Evolutionary conservation across 30 jellyfish, hydroid and myxozoan genomes (phyloP).

Genomic region (Catostylus mosaicus): DNA sequence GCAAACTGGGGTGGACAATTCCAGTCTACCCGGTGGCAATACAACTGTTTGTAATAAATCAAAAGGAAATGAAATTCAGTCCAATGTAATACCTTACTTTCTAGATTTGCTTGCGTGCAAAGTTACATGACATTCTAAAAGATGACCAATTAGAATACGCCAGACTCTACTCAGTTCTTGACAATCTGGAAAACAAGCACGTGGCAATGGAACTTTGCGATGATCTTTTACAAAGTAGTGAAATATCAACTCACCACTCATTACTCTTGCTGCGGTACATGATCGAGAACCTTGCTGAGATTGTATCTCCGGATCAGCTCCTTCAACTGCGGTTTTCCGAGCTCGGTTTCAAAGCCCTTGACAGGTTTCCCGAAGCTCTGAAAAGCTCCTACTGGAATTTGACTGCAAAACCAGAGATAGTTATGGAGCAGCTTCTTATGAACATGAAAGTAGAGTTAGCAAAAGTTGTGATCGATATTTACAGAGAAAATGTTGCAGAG

Average conservation of each 20-base stretch:
- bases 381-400: conserved; percentile 55
- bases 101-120: conserved; percentile 69
- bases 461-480: conserved; percentile 37
- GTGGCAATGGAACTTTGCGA: conserved; percentile 64
- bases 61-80: too few species aligned
- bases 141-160: conserved; percentile 40
- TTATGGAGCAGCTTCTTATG: conserved; percentile 90
- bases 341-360: conserved; percentile 68
- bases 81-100: too few species aligned
- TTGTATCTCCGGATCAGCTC: conserved; percentile 30
- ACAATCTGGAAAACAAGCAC: conserved; percentile 36
- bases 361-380: conserved; percentile 54
- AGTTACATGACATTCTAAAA: conserved; percentile 58
- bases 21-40: too few species aligned
- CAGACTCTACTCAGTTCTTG: conserved; percentile 43
- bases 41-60: too few species aligned
- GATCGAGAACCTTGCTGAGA: conserved; percentile 50
- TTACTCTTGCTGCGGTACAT: conserved; percentile 56
- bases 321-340: conserved; percentile 2
- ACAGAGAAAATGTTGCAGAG: conserved; percentile 8
- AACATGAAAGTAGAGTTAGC: conserved; percentile 86
- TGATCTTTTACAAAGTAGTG: conserved; percentile 51
- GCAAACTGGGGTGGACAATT: too few species aligned
- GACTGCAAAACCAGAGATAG: conserved; percentile 61
- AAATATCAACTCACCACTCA: conserved; percentile 35